Base-by-base conservation (phyloP, 2,113 vertebrate species). In the Cyanistes caeruleus region DNA sequence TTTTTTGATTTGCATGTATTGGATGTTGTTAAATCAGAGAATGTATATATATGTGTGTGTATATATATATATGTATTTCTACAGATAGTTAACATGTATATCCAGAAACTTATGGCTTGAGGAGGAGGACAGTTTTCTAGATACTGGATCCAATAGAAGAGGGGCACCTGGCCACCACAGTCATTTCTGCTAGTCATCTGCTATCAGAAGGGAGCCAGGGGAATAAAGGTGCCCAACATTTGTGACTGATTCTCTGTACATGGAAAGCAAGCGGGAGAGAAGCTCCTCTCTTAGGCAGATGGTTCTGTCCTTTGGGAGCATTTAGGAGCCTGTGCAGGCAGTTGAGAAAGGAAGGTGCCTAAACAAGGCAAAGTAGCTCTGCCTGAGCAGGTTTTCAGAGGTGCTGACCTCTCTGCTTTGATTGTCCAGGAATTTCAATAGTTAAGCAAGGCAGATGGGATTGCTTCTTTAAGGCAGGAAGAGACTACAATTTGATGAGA, bases 401-500 rank as follows among this genome's bases (percentile, higher is more conserved):
- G 11, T 76, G 62, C 58, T 90, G 80, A 48, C 82, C 37, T 16
- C 59, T 75, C 53, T 60, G 31, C 58, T 79, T 87, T 41, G 43
- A 49, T 73, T 76, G n/a, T 82, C 17, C n/a, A 55, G 63, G 88
- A 86, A 77, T 83, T 86, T 58, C 55, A 80, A 24, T 58, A 86
- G 59, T 90, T 90, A 88, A 93, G 41, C 37, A 33, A 86, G 59
- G 59, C 64, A 80, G 37, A 49, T 80, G 46, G 16, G 43, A 65
- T 65, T 92, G 10, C 51, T 86, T 79, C 82, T 95, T 87, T 86
- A 58, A 92, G 72, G n/a, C 79, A 80, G 81, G 82, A 85, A 73
- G 25, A 88, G n/a, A 62, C 53, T 76, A 83, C 33, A 85, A 19
- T 90, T 93, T 94, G 92, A 92, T 96, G 92, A 92, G 85, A 76